A percentile compares a stretch with the other conserved stretches of the same genome.
These are phyloP conservation scores for Eupleurogrammus muticus DNA, from an alignment of 2,797 vertebrate genomes.

Conservation along the genomic window DNA sequence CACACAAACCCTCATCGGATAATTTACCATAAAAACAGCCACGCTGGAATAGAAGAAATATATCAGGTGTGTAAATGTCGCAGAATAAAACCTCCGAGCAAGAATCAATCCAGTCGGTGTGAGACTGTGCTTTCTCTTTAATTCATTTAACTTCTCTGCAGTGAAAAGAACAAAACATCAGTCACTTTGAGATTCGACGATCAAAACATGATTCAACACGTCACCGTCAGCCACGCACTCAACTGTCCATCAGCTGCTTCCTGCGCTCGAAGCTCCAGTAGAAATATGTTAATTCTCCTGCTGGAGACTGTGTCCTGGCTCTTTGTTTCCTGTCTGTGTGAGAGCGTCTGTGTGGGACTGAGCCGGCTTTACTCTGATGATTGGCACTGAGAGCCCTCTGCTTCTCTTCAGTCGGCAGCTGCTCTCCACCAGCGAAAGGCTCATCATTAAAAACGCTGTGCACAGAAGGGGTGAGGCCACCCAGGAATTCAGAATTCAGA, in stretches of 20 bases:
- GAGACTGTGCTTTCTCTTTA: conserved; percentile 4
- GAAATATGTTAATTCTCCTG: conserved; percentile 10
- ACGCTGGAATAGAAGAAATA: not conserved
- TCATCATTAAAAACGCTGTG: conserved; percentile 16
- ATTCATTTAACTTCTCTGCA: not conserved
- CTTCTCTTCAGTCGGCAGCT: conserved; percentile 2
- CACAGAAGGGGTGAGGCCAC: conserved; percentile 1
- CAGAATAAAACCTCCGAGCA: not conserved
- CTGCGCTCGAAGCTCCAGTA: not conserved
- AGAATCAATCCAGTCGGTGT: not conserved
- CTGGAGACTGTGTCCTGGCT: conserved; percentile 8
- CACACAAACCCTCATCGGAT: not conserved
- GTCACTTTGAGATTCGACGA: not conserved
- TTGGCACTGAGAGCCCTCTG: not conserved
- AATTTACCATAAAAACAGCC: not conserved
- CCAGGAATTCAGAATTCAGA: not conserved
- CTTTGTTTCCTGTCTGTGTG: conserved; percentile 5
- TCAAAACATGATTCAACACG: not conserved
- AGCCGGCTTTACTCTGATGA: not conserved
- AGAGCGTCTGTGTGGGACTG: conserved; percentile 5
- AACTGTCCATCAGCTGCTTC: conserved; percentile 11
- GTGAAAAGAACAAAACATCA: conserved; percentile 13
- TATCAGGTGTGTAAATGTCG: not conserved
- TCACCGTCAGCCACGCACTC: not conserved
- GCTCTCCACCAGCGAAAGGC: not conserved